Base-by-base conservation (phyloP, 2,888 invertebrate species). In the Stratiomys singularior region DNA sequence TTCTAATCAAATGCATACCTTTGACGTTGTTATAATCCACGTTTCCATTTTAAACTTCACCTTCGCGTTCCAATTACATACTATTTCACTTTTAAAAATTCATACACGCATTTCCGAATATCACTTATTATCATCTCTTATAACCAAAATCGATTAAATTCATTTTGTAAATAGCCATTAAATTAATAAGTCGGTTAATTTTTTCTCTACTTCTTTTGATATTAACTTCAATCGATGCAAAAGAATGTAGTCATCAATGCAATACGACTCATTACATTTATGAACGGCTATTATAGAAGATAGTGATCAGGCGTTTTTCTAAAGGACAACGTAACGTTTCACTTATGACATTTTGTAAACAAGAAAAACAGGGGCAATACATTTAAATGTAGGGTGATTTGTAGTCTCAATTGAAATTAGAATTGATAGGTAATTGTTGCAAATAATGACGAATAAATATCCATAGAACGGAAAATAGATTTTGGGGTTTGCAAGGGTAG, bases 221-320 rank as follows among this genome's bases (percentile, higher is more conserved):
- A 52, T 52, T 18, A 52, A 9, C 2, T 52, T 52, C 15, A 18
- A 52, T n/a, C 18, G 52, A 52, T 37, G 37, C 37, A 37, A 3
- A 37, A 37, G 9, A 37, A 9, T 37, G 9, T 52, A 52, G 3
- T 5, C 52, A 52, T 13, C n/a, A 18, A 9, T 13, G 52, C 2
- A 52, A 52, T 9, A 63, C 15, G 63, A 63, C 28, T n/a, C 28
- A 63, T 66, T n/a, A 66, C 66, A 66, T 37, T 66, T 27, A 66
- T 27, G 66, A 27, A n/a, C 4, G 4, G 21, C 66, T 66, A 66
- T 66, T 66, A 66, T 37, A 18, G 1, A 1, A 4, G 66, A 66
- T 66, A 66, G 66, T 21, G 66, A 66, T 66, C 66, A 66, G 44
- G 23, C 11, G 11, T 63, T 63, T 63, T 37, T 37, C 37, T 37